Evolutionary conservation across 2,113 vertebrate genomes (phyloP), one percentile per base, ranked within the genome.

Genomic region (Solea senegalensis): DNA sequence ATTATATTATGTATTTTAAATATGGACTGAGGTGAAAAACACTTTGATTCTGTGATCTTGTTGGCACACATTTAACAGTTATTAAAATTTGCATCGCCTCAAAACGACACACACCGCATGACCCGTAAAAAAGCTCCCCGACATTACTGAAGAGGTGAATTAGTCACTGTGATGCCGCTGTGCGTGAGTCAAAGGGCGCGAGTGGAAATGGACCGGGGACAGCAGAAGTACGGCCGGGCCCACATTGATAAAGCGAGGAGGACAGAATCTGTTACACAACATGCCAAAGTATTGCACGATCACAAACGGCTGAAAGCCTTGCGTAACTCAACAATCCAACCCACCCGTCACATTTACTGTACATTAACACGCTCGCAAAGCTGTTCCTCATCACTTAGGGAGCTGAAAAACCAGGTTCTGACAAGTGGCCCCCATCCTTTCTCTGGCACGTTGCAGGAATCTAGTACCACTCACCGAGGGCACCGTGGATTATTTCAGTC

Each of bases 321-420:
- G 87, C 76, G 85, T 91, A 92, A 91, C 90, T 85, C 85, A 81
- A 75, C 86, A 82, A 78, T 86, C 72, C 88, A 89, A 84, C 88
- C 89, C 89, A 90, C 88, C 83, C 70, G 62, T 88, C 74, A 82
- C 81, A 90, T 91, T 89, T 89, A 81, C 88, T 88, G 88, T 89
- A 86, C 90, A 90, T 89, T 88, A 86, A 76, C 72, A 56, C 65
- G 59, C 52, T 73, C 56, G 73, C 78, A 82, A 60, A 88, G 82
- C 88, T 41, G 65, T 86, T 89, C 83, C 74, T 88, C 83, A 77
- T 84, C 90, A 90, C 91, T 91, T 90, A 73, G 73, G 71, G 21
- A 85, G 62, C 87, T 81, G 56, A 87, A 90, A 86, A 86, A 66
- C 72, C 80, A 63, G 69, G 86, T 84, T 84, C 82, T 86, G 82